Conservation (phyloP, 2,797 vertebrate species). For the Trachops cirrhosus region DNA sequence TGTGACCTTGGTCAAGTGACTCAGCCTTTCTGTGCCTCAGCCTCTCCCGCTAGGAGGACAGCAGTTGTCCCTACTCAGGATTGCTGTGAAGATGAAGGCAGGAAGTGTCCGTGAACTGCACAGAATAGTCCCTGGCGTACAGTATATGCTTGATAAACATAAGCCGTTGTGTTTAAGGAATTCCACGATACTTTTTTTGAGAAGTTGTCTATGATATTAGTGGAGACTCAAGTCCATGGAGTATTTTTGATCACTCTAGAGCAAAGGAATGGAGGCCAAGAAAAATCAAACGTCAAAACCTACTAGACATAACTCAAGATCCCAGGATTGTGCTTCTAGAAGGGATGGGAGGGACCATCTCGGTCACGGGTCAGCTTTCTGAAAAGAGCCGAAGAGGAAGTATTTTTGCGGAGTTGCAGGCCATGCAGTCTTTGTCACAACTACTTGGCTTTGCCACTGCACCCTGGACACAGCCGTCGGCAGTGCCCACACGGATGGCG, state of each 20-base stretch:
- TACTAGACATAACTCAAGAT: background rate
- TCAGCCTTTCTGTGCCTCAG: background rate
- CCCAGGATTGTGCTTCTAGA: background rate
- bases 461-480: background rate
- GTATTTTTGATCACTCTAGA: background rate
- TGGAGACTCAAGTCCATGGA: background rate
- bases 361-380: background rate
- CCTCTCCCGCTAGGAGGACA: background rate
- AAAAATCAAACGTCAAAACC: background rate
- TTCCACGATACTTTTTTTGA: background rate
- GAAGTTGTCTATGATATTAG: background rate
- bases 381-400: background rate
- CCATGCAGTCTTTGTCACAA: background rate
- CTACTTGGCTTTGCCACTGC: background rate
- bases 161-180: background rate
- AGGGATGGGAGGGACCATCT: background rate
- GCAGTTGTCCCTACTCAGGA: background rate
- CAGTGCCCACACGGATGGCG: background rate
- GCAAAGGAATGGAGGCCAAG: background rate
- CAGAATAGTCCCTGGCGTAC: background rate
- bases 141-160: background rate
- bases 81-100: background rate
- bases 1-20: background rate
- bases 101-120: background rate
- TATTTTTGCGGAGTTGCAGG: background rate